Evolutionary conservation across 2,797 vertebrate species (phyloP), one percentile per base, ranked within the genome.

Genomic region (Holocentrus rufus): DNA sequence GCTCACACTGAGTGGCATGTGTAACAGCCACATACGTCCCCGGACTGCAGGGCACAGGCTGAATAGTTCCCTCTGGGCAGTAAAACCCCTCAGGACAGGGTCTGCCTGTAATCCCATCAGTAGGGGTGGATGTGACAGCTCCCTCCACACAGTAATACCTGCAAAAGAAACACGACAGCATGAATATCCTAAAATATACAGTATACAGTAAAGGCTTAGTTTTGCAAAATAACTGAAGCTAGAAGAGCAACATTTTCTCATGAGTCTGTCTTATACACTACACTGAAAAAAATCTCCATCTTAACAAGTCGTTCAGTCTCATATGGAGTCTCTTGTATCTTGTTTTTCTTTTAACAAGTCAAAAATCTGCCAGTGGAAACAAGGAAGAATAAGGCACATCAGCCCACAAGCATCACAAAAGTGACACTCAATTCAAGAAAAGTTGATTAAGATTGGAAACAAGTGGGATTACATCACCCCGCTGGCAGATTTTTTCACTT

Each of bases 61-160:
- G 90, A 18, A 81, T 36, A 52, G 90, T 92, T 89, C 94, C 95
- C 52, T 74, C 73, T 34, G 95, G 94, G 81, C 96, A 97, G 77
- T 94, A 92, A 79, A 95, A 92, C 34, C 89, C 85, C 2, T 79
- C 59, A 0, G 92, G 95, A 76, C 96, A 98, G 0, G 91, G 82
- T 27, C 92, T 93, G 25, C 95, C 96, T 0, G 92, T 92, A 8
- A 86, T 18, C n/a, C 91, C 93, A 56, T 95, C 92, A 1, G 46
- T 66, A 34, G 95, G 93, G 0, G 76, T 85, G 7, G 94, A 81
- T 36, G 47, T 93, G 59, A 72, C 20, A 20, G 95, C 92, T 47
- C 92, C 83, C 0, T 77, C 49, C 6, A 39, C 5, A 46, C 96
- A 98, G 80, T 94, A 96, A 91, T 94, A 93, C 57, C 97, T 98